Evolutionary conservation across 2,888 invertebrate genomes (phyloP), one percentile per base, ranked within the genome.

Genomic region (Augiades crinisus): DNA sequence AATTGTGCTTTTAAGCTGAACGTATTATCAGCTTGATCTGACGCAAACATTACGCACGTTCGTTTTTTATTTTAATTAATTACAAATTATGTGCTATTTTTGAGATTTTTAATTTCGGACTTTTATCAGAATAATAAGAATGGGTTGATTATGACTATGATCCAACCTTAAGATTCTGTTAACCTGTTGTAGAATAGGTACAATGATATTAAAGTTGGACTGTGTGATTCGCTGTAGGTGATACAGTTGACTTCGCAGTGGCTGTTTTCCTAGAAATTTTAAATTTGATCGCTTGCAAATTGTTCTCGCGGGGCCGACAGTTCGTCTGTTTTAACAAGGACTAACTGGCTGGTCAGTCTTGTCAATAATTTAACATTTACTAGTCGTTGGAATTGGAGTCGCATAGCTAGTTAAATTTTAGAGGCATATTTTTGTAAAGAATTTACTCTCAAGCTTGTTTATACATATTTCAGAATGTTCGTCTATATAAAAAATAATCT

Each of bases 241-340:
- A n/a, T 8, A n/a, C n/a, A 2, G 27, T 27, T 5, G 27, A 10
- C 10, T n/a, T 10, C 10, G 27, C 27, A 8, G 27, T 10, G 10
- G 22, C 41, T 24, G 58, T 58, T 62, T 62, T 56, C 55, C 62
- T 62, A 61, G 61, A 67, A 70, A 69, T 67, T 71, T 72, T 67
- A 69, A 71, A 67, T 72, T 70, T 70, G 65, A 65, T 64, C 58
- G 60, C 61, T 68, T 67, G 71, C 71, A 76, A 80, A 78, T 80
- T 78, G 74, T 79, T 78, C 67, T 71, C 70, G 63, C 65, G 57
- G 54, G 62, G 59, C 56, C 59, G 64, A 61, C 59, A 58, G 64
- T 68, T 63, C 61, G 62, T 52, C 53, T 58, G 66, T 68, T 73
- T 63, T 70, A 77, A 76, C 74, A 70, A 76, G 73, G 58, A 38